Evolutionary conservation across 2,113 vertebrate species (phyloP).

Genomic region (Sander lucioperca): DNA sequence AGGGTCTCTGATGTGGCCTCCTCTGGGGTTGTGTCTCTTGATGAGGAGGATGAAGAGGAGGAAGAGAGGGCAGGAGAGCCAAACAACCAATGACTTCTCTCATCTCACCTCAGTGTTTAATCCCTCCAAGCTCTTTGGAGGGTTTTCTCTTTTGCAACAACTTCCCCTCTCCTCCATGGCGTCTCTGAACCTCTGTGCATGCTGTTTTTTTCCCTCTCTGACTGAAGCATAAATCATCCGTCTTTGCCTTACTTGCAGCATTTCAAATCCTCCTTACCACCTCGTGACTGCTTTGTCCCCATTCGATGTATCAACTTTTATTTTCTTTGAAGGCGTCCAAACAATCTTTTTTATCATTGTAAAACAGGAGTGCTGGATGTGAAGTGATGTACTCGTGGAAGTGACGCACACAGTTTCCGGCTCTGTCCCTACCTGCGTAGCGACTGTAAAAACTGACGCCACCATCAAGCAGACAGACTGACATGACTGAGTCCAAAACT

Average conservation of each 20-base stretch:
- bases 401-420: slow-evolving; percentile 47
- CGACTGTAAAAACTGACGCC: slow-evolving; percentile 30
- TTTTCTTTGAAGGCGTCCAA: slow-evolving; percentile 82
- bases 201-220: slow-evolving; percentile 38
- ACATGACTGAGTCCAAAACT: slow-evolving; percentile 63
- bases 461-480: slow-evolving; percentile 44
- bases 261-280: slow-evolving; percentile 40
- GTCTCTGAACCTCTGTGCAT: slow-evolving; percentile 47
- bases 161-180: background rate
- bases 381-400: slow-evolving; percentile 31
- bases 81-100: slow-evolving; percentile 73
- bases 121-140: slow-evolving; percentile 8
- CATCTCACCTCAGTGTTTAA: slow-evolving; percentile 39
- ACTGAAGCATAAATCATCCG: slow-evolving; percentile 58
- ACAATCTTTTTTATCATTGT: slow-evolving; percentile 81
- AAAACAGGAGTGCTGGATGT: slow-evolving; percentile 30
- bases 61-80: slow-evolving; percentile 77
- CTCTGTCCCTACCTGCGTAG: slow-evolving; percentile 23
- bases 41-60: slow-evolving; percentile 87
- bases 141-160: slow-evolving; percentile 19
- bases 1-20: slow-evolving; percentile 94
- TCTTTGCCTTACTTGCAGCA: slow-evolving; percentile 76
- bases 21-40: slow-evolving; percentile 93
- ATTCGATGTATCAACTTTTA: slow-evolving; percentile 37
- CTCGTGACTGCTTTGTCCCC: slow-evolving; percentile 30